Conservation (phyloP, 2,113 vertebrate genomes). For the Cariama cristata region DNA sequence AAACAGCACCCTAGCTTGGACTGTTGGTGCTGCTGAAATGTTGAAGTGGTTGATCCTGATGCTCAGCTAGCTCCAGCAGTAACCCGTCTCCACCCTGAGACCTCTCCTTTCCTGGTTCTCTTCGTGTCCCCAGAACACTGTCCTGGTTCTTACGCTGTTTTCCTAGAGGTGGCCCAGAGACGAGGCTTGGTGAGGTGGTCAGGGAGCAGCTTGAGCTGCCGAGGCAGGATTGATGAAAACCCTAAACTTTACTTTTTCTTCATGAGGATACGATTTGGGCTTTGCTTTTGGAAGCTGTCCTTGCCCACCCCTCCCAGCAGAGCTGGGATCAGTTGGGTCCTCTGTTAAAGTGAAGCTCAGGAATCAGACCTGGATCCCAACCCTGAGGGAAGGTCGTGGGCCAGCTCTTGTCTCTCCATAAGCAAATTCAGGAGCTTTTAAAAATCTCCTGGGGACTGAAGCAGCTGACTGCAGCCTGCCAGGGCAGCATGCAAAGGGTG, state of each 20-base stretch:
- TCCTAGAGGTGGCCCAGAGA: neutral
- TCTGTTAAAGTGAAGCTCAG: neutral
- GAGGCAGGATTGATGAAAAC: neutral
- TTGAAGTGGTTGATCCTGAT: neutral
- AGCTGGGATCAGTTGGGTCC: neutral
- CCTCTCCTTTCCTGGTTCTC: neutral
- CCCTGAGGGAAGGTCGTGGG: neutral
- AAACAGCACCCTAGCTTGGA: neutral
- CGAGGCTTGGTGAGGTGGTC: neutral
- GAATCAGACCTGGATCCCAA: neutral
- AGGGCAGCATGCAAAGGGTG: accelerated
- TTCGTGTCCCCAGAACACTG: neutral
- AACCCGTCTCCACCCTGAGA: neutral
- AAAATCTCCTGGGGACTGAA: neutral
- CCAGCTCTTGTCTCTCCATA: neutral
- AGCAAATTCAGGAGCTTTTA: neutral
- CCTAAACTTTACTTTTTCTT: neutral
- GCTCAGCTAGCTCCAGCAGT: neutral
- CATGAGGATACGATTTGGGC: accelerated
- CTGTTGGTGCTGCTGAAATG: neutral
- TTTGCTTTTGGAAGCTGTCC: neutral
- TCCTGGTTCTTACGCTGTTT: neutral
- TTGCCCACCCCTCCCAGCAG: neutral
- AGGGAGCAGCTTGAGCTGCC: neutral
- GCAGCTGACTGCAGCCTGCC: accelerated